Evolutionary conservation across 2,888 invertebrate species (phyloP).

Genomic region (Cabera pusaria): DNA sequence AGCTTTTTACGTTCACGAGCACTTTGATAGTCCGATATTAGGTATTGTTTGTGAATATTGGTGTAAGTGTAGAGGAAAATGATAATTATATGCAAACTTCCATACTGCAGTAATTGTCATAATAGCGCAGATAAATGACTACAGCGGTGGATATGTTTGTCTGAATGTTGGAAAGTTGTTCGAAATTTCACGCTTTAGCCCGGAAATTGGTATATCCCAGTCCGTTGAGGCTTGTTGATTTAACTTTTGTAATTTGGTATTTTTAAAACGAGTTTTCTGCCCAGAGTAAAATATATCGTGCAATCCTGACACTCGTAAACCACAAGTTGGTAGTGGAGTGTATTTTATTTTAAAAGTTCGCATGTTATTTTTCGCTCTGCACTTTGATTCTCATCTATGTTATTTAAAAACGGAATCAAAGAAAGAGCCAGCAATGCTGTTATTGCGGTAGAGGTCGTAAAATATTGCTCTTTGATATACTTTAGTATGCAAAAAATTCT

Average conservation of each 20-base stretch:
- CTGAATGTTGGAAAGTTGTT: slow-evolving; percentile 26
- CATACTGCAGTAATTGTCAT: slow-evolving; percentile 7
- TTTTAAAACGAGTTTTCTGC: slow-evolving; percentile 24
- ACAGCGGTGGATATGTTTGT: slow-evolving; percentile 23
- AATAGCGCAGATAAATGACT: slow-evolving; percentile 16
- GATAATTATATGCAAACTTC: neutral
- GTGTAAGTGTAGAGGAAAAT: too few species aligned
- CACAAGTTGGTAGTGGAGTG: slow-evolving; percentile 9
- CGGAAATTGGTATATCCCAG: slow-evolving; percentile 26
- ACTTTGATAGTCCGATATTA: too few species aligned
- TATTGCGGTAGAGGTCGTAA: too few species aligned
- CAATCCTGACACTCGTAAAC: slow-evolving; percentile 5
- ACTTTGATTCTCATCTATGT: too few species aligned
- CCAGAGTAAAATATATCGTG: slow-evolving; percentile 8
- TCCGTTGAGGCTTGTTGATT: slow-evolving; percentile 24
- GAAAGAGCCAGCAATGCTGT: too few species aligned
- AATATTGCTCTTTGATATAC: too few species aligned
- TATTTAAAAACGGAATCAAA: too few species aligned
- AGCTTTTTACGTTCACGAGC: too few species aligned
- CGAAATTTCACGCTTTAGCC: slow-evolving; percentile 22
- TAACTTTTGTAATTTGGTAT: slow-evolving; percentile 29
- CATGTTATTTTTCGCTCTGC: too few species aligned
- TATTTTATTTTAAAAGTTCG: slow-evolving; percentile 5
- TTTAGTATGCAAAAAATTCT: too few species aligned
- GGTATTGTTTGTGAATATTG: too few species aligned